These are phyloP conservation scores for Elachura formosa DNA, from an alignment of 2,113 vertebrate genomes.

Conservation along the genomic window DNA sequence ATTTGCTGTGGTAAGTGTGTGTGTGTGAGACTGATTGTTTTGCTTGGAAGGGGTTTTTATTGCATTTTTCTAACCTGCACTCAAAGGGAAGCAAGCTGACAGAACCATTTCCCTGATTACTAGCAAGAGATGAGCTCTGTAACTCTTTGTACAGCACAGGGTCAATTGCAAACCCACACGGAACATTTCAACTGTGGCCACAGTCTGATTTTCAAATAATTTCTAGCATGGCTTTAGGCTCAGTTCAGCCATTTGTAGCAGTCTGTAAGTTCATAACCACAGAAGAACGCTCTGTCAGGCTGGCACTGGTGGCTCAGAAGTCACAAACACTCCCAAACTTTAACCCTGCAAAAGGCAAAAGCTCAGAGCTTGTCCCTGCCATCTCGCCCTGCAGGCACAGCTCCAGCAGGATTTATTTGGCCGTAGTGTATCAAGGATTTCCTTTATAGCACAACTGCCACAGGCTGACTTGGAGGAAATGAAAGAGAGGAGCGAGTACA, in stretches of 20 bases:
- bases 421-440: fast-evolving
- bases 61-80: not conserved
- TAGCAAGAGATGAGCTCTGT: not conserved
- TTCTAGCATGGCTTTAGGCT: not conserved
- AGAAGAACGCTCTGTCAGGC: not conserved
- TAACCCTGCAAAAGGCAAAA: not conserved
- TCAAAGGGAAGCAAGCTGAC: not conserved
- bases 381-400: not conserved
- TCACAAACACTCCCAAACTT: not conserved
- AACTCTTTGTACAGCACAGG: not conserved
- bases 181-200: not conserved
- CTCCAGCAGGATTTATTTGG: not conserved
- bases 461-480: not conserved
- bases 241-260: not conserved
- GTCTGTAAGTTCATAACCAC: not conserved
- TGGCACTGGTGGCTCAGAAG: not conserved
- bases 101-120: not conserved
- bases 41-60: not conserved
- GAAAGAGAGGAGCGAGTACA: not conserved
- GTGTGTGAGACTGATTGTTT: not conserved
- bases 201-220: not conserved
- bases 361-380: not conserved
- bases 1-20: not conserved
- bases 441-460: not conserved
- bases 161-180: not conserved